Percentiles rank a stretch among this genome's conserved stretches.
Conservation (phyloP, 2,797 vertebrate species). For the Chelonia mydas region DNA sequence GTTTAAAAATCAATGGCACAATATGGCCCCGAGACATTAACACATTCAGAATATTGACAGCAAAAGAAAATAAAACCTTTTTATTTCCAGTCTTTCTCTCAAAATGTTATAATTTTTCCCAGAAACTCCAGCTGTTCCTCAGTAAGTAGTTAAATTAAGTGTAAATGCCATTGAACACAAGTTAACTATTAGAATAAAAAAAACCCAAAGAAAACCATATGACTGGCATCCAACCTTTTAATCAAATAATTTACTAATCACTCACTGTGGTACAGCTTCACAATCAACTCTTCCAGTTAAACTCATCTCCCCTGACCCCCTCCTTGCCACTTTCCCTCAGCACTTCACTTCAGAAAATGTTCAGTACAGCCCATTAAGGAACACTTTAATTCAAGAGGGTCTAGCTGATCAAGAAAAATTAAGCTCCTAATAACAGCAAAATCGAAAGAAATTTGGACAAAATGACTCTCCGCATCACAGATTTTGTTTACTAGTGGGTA, state of each 20-base stretch:
- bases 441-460: constrained; percentile 96
- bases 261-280: constrained; percentile 81
- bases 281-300: constrained; percentile 82
- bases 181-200: constrained; percentile 40
- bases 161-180: constrained; percentile 64
- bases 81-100: constrained; percentile 51
- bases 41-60: constrained; percentile 67
- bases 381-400: constrained; percentile 82
- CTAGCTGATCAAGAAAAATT: constrained; percentile 96
- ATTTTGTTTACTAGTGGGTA: constrained; percentile 99
- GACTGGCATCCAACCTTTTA: constrained; percentile 82
- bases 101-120: constrained; percentile 53
- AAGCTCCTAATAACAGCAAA: constrained; percentile 92
- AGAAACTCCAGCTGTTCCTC: constrained; percentile 55
- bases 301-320: constrained; percentile 43
- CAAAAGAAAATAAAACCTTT: constrained; percentile 62
- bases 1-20: constrained; percentile 73
- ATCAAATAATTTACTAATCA: constrained; percentile 93
- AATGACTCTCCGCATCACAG: constrained; percentile 94
- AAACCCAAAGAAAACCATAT: constrained; percentile 40
- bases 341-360: constrained; percentile 73
- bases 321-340: neutral
- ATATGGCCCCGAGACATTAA: constrained; percentile 69
- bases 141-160: constrained; percentile 61
- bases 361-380: constrained; percentile 81